A percentile compares a stretch with the other conserved stretches of the same genome.
Conservation (phyloP, 2,888 invertebrate genomes). For the Notodonta dromedarius region DNA sequence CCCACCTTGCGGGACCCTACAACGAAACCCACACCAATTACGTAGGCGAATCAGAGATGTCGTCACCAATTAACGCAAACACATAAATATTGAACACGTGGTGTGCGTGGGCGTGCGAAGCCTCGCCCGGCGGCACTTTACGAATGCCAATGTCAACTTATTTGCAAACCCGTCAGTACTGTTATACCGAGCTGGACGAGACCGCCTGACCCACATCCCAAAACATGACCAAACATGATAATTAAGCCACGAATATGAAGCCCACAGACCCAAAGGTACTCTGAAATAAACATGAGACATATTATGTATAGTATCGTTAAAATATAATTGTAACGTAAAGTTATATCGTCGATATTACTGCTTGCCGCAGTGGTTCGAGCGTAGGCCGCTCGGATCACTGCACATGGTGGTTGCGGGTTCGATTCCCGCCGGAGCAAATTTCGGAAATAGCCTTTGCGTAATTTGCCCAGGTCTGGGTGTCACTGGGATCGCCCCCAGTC, state of each 20-base stretch:
- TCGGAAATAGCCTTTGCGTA: too few relatives aligned
- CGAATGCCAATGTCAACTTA: conserved; percentile 78
- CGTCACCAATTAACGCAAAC: conserved; percentile 6
- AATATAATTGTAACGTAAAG: not conserved
- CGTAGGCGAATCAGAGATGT: conserved; percentile 7
- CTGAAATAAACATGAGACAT: not conserved
- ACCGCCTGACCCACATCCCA: conserved; percentile 63
- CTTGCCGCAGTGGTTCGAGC: too few relatives aligned
- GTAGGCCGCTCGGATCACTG: too few relatives aligned
- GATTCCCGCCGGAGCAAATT: too few relatives aligned
- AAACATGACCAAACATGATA: conserved; percentile 39
- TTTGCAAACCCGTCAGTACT: conserved; percentile 75
- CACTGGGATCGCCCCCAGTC: too few relatives aligned
- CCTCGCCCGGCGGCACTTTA: conserved; percentile 38
- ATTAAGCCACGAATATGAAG: conserved; percentile 39
- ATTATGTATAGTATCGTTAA: not conserved
- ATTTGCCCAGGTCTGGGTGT: too few relatives aligned
- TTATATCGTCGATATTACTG: too few relatives aligned
- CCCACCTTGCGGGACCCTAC: not conserved
- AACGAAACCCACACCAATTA: not conserved
- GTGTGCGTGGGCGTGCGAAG: conserved; percentile 32
- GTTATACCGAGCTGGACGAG: conserved; percentile 51
- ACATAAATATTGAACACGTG: conserved; percentile 24
- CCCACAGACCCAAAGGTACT: not conserved
- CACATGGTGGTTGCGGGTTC: too few relatives aligned